Base-by-base conservation (phyloP, 2,797 vertebrate genomes). In the Lepus townsendii region DNA sequence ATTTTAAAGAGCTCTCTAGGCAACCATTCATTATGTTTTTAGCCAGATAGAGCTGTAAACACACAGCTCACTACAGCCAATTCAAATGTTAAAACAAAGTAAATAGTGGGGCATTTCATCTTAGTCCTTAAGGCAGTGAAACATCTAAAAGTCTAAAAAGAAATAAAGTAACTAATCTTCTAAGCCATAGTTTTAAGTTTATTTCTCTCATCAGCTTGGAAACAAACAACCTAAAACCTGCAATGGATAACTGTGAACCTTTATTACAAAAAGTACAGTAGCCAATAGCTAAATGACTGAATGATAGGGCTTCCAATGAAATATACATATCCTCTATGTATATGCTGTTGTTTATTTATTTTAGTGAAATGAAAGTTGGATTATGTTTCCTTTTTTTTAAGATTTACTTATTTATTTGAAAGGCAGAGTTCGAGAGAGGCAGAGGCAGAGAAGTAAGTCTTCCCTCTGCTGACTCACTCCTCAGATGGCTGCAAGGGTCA, bases 1-100 rank as follows among this genome's bases (percentile, higher is more conserved):
- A 90, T 84, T 93, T 95, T 90, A 66, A 88, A 84, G 68, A 63
- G 7, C n/a, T 91, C 38, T 91, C n/a, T 38, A 90, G 10, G 2
- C 72, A 30, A 90, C 7, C 16, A 17, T 54, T 77, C 93, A 30
- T 47, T 90, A 60, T 50, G 8, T 3, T 71, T 42, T 77, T 26
- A 83, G 14, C 30, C 27, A 91, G 32, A 35, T 69, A 42, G 83
- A 85, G 6, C 76, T 93, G 1, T 60, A 26, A 24, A 32, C 22
- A 52, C 0, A 83, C 9, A 78, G 38, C 7, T 54, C 3, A 62
- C 71, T 84, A 77, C 3, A 63, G 27, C 3, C 27, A 68, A 84
- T 50, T 88, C 24, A 85, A 78, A 52, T 35, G 83, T 93, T 94
- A 89, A 92, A 91, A 76, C n/a, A 71, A 84, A 35, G 20, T 27